Evolutionary conservation across 2,113 vertebrate species (phyloP).

Genomic region (Brienomyrus brachyistius): DNA sequence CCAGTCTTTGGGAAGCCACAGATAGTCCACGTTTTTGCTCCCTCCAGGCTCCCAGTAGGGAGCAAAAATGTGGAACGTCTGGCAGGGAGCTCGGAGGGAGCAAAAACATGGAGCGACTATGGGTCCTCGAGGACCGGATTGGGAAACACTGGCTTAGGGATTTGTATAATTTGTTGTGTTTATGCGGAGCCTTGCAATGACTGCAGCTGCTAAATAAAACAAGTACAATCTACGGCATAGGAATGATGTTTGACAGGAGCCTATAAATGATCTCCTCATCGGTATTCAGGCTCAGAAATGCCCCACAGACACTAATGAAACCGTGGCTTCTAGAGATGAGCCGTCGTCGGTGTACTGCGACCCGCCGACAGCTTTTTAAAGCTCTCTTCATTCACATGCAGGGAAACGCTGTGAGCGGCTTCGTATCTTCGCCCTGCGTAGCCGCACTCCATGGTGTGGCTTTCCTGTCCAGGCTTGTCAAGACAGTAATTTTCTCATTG

Average conservation of each 20-base stretch:
- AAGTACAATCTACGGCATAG: conserved; percentile 13
- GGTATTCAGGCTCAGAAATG: conserved; percentile 31
- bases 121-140: background rate
- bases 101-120: background rate
- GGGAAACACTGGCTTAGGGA: background rate
- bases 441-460: background rate
- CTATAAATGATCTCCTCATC: conserved; percentile 38
- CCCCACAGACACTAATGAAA: conserved; percentile 23
- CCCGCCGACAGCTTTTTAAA: background rate
- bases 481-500: background rate
- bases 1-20: background rate
- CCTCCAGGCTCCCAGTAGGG: background rate
- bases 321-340: conserved; percentile 8
- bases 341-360: background rate
- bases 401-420: background rate
- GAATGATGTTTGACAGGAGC: conserved; percentile 31
- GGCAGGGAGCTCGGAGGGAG: background rate
- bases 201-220: conserved; percentile 31
- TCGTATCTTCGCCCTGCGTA: background rate
- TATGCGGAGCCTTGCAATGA: conserved; percentile 27
- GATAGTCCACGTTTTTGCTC: background rate
- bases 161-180: conserved; percentile 14
- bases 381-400: background rate
- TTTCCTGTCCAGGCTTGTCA: background rate
- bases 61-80: background rate